phyloP scores from a whole-genome alignment of 2,113 vertebrate genomes.

The Falco punctatus region DNA sequence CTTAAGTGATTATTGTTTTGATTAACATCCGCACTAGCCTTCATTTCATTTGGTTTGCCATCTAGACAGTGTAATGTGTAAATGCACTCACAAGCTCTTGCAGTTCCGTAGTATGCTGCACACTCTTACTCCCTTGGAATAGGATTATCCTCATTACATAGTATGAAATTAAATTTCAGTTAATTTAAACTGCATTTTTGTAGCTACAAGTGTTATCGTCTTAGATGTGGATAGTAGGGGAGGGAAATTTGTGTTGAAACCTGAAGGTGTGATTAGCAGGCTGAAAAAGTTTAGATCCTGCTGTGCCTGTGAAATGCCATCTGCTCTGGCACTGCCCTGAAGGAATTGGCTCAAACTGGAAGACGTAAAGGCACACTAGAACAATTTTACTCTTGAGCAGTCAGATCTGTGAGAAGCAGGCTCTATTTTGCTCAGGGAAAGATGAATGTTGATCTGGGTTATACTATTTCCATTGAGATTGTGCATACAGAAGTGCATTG shows the following conservation, averaged over 20 bases:
- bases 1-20: background rate
- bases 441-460: background rate
- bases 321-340: slow-evolving; percentile 1
- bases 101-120: background rate
- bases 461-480: background rate
- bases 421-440: background rate
- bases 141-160: background rate
- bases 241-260: background rate
- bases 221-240: background rate
- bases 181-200: background rate
- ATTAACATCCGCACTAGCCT: background rate
- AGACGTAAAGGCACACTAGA: background rate
- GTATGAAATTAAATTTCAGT: background rate
- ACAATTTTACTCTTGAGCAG: background rate
- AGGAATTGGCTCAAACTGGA: background rate
- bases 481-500: background rate
- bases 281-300: background rate
- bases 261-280: background rate
- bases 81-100: background rate
- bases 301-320: slow-evolving; percentile 27
- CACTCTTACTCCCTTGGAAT: background rate
- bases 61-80: background rate
- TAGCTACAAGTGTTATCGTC: background rate
- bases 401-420: background rate
- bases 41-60: background rate